phyloP scores from a whole-genome alignment of 2,797 vertebrate genomes.

The Phalloptychus januarius region DNA sequence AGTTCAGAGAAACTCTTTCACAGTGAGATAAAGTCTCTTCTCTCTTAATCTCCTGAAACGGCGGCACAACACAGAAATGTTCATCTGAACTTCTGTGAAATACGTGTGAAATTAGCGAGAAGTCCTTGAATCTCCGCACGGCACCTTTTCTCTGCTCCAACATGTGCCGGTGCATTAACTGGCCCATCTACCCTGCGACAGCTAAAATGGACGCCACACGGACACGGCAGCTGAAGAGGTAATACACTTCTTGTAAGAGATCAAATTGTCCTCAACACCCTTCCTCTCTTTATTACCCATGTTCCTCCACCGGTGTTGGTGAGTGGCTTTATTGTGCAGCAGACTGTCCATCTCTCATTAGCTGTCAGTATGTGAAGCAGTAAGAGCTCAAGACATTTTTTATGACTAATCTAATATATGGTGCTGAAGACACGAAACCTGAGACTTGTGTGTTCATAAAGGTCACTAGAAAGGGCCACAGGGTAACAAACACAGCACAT shows the following conservation, averaged over 20 bases:
- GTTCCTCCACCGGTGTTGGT: slow-evolving; percentile 49
- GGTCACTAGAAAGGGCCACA: slow-evolving; percentile 52
- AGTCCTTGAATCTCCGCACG: slow-evolving; percentile 50
- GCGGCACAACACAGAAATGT: slow-evolving; percentile 64
- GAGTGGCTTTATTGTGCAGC: slow-evolving; percentile 71
- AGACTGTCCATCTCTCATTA: slow-evolving; percentile 77
- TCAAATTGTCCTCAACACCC: slow-evolving; percentile 74
- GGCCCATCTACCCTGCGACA: slow-evolving; percentile 55
- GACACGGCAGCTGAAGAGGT: slow-evolving; percentile 67
- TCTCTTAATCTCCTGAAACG: slow-evolving; percentile 66
- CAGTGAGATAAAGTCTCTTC: slow-evolving; percentile 38
- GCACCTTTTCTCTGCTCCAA: slow-evolving; percentile 68
- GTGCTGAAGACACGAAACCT: slow-evolving; percentile 54
- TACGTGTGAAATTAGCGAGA: slow-evolving; percentile 76
- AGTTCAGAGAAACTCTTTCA: slow-evolving; percentile 35
- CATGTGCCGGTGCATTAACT: slow-evolving; percentile 61
- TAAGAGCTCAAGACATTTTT: slow-evolving; percentile 61
- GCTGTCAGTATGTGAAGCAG: slow-evolving; percentile 55
- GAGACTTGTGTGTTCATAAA: slow-evolving; percentile 55
- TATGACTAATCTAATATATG: slow-evolving; percentile 76
- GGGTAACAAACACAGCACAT: slow-evolving; percentile 22
- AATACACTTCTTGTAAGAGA: slow-evolving; percentile 72
- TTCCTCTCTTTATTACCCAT: slow-evolving; percentile 66
- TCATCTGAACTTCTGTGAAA: slow-evolving; percentile 67
- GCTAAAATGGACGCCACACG: slow-evolving; percentile 59